Conservation (phyloP, 2,797 vertebrate species). For the Rhinoraja longicauda region DNA sequence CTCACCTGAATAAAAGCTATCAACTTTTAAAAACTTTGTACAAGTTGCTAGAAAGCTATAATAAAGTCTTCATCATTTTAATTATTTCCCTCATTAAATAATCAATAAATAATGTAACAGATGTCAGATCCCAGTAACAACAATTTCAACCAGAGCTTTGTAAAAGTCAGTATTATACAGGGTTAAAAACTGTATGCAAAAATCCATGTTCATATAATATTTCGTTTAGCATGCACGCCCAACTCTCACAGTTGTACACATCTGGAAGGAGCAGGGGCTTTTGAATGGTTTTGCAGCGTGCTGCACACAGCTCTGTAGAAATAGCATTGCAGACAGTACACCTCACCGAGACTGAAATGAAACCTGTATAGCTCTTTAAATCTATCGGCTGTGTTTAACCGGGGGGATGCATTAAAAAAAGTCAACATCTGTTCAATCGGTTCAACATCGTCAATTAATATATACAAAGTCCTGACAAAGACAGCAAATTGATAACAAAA, state of each 20-base stretch:
- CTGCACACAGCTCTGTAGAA: neutral
- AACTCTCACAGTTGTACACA: neutral
- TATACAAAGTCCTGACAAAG: neutral
- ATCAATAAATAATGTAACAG: neutral
- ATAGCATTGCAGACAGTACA: neutral
- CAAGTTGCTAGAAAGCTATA: neutral
- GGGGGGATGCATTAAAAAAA: neutral
- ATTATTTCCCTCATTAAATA: conserved; percentile 7
- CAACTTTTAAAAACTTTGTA: conserved; percentile 21
- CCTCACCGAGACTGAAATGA: neutral
- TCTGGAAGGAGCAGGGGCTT: neutral
- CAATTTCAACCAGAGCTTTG: neutral
- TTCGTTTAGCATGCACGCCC: neutral
- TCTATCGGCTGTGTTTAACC: neutral
- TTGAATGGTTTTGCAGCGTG: neutral
- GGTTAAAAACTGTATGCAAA: conserved; percentile 32
- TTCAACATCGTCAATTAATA: neutral
- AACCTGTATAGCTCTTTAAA: neutral
- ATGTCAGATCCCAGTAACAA: neutral
- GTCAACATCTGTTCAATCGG: neutral
- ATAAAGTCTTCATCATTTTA: neutral
- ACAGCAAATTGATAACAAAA: neutral
- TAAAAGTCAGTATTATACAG: conserved; percentile 19
- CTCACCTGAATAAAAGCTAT: conserved; percentile 25
- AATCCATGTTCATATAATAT: neutral